These are phyloP conservation scores for Platyscapa corneri DNA, from an alignment of 1,140 invertebrate genomes.

Conservation along the genomic window DNA sequence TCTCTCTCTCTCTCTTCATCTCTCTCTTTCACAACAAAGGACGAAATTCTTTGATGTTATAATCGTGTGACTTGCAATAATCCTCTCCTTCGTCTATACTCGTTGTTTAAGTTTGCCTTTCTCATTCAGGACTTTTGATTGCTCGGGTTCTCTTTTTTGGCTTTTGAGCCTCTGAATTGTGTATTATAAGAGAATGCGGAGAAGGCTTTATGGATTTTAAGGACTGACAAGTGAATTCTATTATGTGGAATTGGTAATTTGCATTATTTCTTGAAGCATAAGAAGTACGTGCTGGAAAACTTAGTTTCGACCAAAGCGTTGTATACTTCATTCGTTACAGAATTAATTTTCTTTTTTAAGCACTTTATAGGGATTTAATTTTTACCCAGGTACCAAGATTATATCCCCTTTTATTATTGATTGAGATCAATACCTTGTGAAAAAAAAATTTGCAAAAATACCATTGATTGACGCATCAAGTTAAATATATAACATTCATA, in stretches of 20 bases:
- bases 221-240: neutral
- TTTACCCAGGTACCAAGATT: too few relatives aligned
- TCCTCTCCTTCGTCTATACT: constrained; percentile 32
- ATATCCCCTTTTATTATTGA: too few relatives aligned
- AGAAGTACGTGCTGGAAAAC: too few relatives aligned
- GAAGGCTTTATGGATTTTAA: constrained; percentile 11
- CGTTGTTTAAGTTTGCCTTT: constrained; percentile 49
- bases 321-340: too few relatives aligned
- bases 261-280: neutral
- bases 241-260: neutral
- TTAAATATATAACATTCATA: too few relatives aligned
- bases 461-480: too few relatives aligned
- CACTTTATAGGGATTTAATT: too few relatives aligned
- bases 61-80: constrained; percentile 55
- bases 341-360: too few relatives aligned
- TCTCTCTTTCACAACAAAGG: constrained; percentile 28
- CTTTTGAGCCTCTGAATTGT: constrained; percentile 27
- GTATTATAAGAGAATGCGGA: neutral
- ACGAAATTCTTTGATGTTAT: constrained; percentile 54
- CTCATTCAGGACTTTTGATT: constrained; percentile 46
- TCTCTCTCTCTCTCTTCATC: constrained; percentile 48
- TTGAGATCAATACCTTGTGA: too few relatives aligned
- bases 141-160: neutral
- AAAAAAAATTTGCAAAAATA: too few relatives aligned
- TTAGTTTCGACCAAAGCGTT: too few relatives aligned